These are phyloP conservation scores for Cantharis lateralis DNA, from an alignment of 2,888 invertebrate genomes.

Conservation along the genomic window DNA sequence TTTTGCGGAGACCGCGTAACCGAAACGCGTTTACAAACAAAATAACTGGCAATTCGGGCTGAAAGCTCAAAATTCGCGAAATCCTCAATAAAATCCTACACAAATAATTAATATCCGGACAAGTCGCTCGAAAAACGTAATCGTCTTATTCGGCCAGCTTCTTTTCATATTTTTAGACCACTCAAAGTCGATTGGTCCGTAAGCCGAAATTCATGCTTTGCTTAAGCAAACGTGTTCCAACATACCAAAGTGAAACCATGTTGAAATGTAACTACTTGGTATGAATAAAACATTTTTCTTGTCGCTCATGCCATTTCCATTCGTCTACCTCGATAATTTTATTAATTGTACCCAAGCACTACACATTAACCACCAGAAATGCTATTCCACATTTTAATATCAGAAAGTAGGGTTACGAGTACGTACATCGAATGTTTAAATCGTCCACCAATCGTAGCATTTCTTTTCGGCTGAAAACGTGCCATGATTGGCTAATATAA, in stretches of 20 bases:
- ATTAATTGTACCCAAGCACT: not conserved
- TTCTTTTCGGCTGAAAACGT: not conserved
- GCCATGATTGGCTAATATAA: not conserved
- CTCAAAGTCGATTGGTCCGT: not conserved
- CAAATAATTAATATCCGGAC: not conserved
- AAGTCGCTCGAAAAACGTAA: not conserved
- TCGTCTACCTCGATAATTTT: not conserved
- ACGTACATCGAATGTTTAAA: not conserved
- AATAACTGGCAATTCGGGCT: not conserved
- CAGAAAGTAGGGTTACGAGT: not conserved
- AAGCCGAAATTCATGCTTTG: not conserved
- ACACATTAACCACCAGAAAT: not conserved
- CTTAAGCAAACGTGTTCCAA: not conserved
- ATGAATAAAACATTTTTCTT: not conserved
- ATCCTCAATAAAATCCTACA: not conserved
- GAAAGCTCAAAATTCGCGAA: not conserved
- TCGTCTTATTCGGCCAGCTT: not conserved
- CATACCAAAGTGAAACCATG: not conserved
- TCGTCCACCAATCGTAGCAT: not conserved
- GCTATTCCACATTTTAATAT: not conserved
- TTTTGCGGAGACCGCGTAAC: not conserved
- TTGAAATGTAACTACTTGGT: not conserved
- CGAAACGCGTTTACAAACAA: not conserved
- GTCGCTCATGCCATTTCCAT: not conserved
- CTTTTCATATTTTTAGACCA: not conserved